Percentiles rank a stretch among this genome's conserved stretches.
phyloP scores from a whole-genome alignment of 1,140 invertebrate genomes.

The Aphidius gifuensis region DNA sequence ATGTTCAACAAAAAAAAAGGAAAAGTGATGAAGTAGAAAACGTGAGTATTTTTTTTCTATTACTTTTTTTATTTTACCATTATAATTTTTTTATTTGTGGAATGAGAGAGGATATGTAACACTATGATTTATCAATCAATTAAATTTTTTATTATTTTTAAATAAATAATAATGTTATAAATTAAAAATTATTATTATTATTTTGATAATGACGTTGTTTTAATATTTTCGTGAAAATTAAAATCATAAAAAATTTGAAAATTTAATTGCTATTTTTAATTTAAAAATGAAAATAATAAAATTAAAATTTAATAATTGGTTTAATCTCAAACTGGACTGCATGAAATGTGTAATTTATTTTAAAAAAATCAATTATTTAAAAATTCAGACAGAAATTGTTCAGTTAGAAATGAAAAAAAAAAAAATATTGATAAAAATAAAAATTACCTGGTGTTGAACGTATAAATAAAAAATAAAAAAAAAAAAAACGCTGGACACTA shows the following conservation, averaged over 20 bases:
- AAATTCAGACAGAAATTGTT: too few relatives aligned
- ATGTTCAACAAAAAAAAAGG: not conserved
- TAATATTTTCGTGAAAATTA: not conserved
- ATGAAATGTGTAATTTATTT: not conserved
- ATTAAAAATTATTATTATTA: too few relatives aligned
- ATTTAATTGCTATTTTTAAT: constrained; percentile 14
- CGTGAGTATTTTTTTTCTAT: constrained; percentile 12
- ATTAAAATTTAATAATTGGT: constrained; percentile 22
- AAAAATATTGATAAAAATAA: too few relatives aligned
- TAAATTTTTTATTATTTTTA: too few relatives aligned
- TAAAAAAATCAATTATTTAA: too few relatives aligned
- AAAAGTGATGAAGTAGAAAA: constrained; percentile 11
- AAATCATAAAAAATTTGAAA: not conserved
- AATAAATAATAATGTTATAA: too few relatives aligned
- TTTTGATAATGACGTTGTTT: not conserved
- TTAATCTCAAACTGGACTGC: constrained; percentile 1
- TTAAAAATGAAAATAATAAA: constrained; percentile 27
- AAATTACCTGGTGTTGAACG: too few relatives aligned
- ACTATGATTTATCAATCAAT: constrained; percentile 7
- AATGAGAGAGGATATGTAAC: not conserved
- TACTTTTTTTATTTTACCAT: constrained; percentile 13
- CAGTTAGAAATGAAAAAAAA: too few relatives aligned
- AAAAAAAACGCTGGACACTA: too few relatives aligned
- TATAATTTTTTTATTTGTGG: not conserved
- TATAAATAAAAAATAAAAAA: too few relatives aligned